phyloP scores from a whole-genome alignment of 2,797 vertebrate genomes.

The Paratrypauchen microcephalus region DNA sequence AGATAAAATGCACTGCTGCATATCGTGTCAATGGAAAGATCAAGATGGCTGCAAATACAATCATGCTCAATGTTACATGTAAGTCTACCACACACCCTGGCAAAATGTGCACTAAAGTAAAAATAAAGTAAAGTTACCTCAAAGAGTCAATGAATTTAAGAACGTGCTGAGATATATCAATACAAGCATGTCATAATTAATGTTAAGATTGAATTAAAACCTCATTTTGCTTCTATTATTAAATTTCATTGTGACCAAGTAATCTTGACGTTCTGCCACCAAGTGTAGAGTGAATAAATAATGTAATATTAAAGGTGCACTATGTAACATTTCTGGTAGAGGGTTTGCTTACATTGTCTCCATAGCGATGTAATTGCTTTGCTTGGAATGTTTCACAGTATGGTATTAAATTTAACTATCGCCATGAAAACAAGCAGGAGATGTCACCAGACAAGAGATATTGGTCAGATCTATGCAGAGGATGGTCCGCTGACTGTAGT shows the following conservation, averaged over 20 bases:
- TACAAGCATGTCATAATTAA: neutral
- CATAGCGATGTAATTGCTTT: too few species aligned
- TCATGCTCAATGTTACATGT: conserved; percentile 42
- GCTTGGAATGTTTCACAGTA: neutral
- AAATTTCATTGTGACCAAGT: neutral
- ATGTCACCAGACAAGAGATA: too few species aligned
- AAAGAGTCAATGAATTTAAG: neutral
- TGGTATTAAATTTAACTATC: too few species aligned
- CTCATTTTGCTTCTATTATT: neutral
- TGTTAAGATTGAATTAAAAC: too few species aligned
- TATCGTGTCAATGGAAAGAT: conserved; percentile 40
- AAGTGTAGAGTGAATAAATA: neutral
- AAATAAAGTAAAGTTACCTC: neutral
- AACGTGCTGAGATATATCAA: neutral
- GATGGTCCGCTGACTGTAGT: too few species aligned
- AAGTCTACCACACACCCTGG: conserved; percentile 5
- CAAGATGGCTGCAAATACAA: conserved; percentile 1
- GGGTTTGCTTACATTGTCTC: too few species aligned
- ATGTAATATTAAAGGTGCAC: neutral
- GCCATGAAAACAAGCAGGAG: too few species aligned
- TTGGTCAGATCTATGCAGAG: too few species aligned
- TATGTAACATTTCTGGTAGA: too few species aligned
- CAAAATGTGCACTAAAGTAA: neutral
- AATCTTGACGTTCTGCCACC: neutral
- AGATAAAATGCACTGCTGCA: conserved; percentile 45